phyloP scores from a whole-genome alignment of 2,797 vertebrate genomes.

The Gymnodraco acuticeps region DNA sequence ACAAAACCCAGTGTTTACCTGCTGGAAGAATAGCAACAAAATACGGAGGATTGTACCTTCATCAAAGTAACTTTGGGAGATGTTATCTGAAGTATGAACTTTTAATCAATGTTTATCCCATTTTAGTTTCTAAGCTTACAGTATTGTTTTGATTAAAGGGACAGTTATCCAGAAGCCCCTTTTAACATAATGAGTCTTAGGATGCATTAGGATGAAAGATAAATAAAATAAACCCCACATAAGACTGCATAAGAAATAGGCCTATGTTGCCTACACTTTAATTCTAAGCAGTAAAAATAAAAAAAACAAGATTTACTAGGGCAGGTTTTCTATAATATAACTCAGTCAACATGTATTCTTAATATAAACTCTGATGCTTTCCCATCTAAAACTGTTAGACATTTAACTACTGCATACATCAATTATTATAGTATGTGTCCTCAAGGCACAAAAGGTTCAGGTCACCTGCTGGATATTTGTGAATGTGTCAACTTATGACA shows the following conservation, averaged over 20 bases:
- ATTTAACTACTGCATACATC: background rate
- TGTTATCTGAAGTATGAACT: background rate
- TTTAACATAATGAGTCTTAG: background rate
- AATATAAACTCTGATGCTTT: background rate
- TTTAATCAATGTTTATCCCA: too few species aligned
- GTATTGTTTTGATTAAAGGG: too few species aligned
- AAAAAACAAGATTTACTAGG: background rate
- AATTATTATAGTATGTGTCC: background rate
- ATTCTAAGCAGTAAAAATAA: background rate
- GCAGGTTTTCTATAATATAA: background rate
- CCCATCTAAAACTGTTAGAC: background rate
- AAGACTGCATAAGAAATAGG: conserved; percentile 2
- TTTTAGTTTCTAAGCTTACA: background rate
- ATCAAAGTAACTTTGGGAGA: background rate
- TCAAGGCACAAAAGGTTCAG: background rate
- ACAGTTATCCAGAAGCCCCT: background rate
- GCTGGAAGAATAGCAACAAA: background rate
- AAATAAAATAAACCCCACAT: background rate
- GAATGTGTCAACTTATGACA: conserved; percentile 20
- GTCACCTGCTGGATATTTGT: background rate
- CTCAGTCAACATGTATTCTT: background rate
- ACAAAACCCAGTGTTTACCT: background rate
- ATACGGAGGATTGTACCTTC: background rate
- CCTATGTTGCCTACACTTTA: background rate
- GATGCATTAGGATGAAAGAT: background rate